Evolutionary conservation across 2,113 vertebrate species (phyloP).

Genomic region (Oceanites oceanicus): DNA sequence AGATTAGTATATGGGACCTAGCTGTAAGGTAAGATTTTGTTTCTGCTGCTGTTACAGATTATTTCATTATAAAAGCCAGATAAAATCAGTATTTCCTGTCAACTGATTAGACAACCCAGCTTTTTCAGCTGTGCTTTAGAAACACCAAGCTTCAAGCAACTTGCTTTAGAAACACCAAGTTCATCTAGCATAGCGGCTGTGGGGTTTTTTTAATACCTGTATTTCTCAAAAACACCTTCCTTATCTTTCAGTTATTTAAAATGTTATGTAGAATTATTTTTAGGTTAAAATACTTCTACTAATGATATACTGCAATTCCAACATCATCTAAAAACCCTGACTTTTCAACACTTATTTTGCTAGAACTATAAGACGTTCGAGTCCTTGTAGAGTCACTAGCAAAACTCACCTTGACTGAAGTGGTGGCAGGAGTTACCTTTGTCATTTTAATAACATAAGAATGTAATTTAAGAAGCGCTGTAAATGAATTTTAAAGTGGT

Average conservation of each 20-base stretch:
- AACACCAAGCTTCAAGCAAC: not conserved
- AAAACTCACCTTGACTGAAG: not conserved
- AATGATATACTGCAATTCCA: not conserved
- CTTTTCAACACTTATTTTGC: not conserved
- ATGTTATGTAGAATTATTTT: not conserved
- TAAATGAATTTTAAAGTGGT: not conserved
- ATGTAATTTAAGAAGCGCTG: not conserved
- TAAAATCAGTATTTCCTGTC: not conserved
- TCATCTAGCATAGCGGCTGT: not conserved
- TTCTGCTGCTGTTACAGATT: not conserved
- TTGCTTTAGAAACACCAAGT: not conserved
- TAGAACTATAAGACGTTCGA: not conserved
- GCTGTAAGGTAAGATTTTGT: not conserved
- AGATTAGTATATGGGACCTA: not conserved
- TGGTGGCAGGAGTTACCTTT: not conserved
- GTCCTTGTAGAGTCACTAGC: not conserved
- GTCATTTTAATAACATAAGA: not conserved
- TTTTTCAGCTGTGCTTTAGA: not conserved
- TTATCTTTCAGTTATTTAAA: not conserved
- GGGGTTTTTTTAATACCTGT: not conserved
- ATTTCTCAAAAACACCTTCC: not conserved
- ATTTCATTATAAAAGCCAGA: not conserved
- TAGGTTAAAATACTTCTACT: not conserved
- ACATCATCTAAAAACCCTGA: not conserved
- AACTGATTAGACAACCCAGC: not conserved